These are phyloP conservation scores for Eugnorisma glareosa DNA, from an alignment of 2,888 invertebrate genomes.

Conservation along the genomic window DNA sequence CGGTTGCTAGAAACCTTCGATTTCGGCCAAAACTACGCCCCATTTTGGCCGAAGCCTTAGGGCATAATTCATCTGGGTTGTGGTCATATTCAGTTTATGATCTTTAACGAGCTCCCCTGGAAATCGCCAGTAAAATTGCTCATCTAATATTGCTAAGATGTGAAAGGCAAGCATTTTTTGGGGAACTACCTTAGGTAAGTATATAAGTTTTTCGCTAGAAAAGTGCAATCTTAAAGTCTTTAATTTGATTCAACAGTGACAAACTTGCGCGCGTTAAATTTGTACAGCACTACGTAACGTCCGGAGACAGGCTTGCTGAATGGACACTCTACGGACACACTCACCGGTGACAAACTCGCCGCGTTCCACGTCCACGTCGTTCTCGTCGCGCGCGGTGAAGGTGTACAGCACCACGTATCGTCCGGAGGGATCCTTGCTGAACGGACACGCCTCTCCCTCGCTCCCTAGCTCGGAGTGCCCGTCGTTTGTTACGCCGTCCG, in stretches of 20 bases:
- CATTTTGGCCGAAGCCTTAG: no score
- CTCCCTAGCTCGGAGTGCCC: slow-evolving; percentile 88
- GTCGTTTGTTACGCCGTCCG: slow-evolving; percentile 86
- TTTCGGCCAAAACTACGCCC: no score
- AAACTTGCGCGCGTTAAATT: slow-evolving; percentile 97
- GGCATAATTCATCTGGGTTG: no score
- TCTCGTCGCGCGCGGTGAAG: slow-evolving; percentile 97
- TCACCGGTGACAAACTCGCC: slow-evolving; percentile 97
- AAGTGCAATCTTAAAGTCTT: no score
- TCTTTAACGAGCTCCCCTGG: no score
- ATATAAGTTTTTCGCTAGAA: no score
- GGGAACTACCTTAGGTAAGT: no score
- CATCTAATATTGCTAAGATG: no score
- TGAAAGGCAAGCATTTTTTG: no score
- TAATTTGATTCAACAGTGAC: slow-evolving; percentile 92
- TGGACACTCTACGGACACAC: slow-evolving; percentile 9
- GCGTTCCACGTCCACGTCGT: slow-evolving; percentile 97
- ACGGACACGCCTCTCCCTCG: slow-evolving; percentile 92
- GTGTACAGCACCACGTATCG: slow-evolving; percentile 98
- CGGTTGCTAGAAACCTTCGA: no score
- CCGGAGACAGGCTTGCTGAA: slow-evolving; percentile 84
- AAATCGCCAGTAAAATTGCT: no score
- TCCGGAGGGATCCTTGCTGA: slow-evolving; percentile 96
- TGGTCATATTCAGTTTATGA: no score
- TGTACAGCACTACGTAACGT: slow-evolving; percentile 97